Evolutionary conservation across 2,888 invertebrate genomes (phyloP).

Genomic region (Theristus sp.): DNA sequence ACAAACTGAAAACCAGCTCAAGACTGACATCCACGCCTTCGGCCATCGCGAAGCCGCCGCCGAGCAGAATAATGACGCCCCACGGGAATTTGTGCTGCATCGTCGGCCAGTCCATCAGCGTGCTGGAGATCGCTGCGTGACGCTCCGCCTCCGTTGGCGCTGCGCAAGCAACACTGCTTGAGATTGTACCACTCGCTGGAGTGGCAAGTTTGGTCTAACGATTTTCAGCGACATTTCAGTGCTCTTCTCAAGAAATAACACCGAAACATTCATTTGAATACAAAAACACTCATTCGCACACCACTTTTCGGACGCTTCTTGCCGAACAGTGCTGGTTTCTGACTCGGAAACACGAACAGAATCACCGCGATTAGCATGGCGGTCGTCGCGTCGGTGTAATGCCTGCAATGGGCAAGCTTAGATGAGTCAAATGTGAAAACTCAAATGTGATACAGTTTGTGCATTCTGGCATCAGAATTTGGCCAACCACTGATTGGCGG

Average conservation of each 20-base stretch:
- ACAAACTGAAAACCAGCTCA: too few relatives aligned
- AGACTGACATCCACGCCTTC: constrained; percentile 11
- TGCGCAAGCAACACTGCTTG: not conserved
- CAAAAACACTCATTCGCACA: too few relatives aligned
- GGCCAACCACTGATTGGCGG: too few relatives aligned
- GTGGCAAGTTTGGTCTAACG: too few relatives aligned
- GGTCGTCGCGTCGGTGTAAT: constrained; percentile 33
- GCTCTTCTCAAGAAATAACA: too few relatives aligned
- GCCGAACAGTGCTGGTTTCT: constrained; percentile 39
- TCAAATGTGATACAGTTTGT: too few relatives aligned
- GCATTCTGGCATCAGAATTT: too few relatives aligned
- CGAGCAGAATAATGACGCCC: constrained; percentile 20
- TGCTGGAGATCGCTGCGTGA: constrained; percentile 30
- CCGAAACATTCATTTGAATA: too few relatives aligned
- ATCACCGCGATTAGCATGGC: constrained; percentile 62
- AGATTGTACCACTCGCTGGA: too few relatives aligned
- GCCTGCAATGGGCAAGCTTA: constrained; percentile 11
- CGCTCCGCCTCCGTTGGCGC: not conserved
- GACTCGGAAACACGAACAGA: constrained; percentile 63
- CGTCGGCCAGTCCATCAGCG: constrained; percentile 31
- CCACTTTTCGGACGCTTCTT: too few relatives aligned
- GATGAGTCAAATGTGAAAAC: too few relatives aligned
- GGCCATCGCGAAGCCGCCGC: constrained; percentile 23
- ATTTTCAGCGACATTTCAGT: too few relatives aligned
- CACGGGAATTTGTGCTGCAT: constrained; percentile 21